phyloP scores from a whole-genome alignment of 1,140 invertebrate genomes.

The Nasonia vitripennis region DNA sequence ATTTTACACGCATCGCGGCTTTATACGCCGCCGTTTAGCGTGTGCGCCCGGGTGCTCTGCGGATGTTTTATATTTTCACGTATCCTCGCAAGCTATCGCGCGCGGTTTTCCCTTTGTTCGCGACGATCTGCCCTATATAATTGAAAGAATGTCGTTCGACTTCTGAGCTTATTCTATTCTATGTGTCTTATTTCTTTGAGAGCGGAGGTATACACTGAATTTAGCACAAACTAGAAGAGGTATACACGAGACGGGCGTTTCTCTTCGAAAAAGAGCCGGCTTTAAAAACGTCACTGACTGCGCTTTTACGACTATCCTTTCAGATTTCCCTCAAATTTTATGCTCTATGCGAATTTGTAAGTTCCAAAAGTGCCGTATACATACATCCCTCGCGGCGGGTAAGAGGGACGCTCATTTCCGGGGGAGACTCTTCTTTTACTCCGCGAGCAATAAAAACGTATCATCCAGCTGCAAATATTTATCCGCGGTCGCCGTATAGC shows the following conservation, averaged over 20 bases:
- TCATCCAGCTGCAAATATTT: neutral
- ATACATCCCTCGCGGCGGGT: neutral
- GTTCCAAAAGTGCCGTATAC: neutral
- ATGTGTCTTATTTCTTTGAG: neutral
- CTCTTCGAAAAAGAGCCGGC: no score
- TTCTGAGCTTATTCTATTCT: neutral
- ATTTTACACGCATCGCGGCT: slow-evolving; percentile 34
- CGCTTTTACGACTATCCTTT: neutral
- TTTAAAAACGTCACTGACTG: neutral
- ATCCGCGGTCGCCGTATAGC: neutral
- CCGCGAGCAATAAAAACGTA: neutral
- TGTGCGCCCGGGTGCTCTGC: neutral
- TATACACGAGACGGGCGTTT: neutral
- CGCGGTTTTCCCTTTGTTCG: neutral
- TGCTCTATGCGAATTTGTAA: neutral
- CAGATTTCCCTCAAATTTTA: slow-evolving; percentile 4
- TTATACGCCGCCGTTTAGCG: slow-evolving; percentile 40
- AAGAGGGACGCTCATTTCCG: neutral
- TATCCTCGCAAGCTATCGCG: neutral
- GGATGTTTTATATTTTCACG: neutral
- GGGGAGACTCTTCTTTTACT: neutral
- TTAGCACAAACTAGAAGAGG: neutral
- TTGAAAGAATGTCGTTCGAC: neutral
- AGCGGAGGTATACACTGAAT: neutral
- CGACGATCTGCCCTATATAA: neutral